phyloP scores from a whole-genome alignment of 2,113 vertebrate species.

The Oxyruncus cristatus region DNA sequence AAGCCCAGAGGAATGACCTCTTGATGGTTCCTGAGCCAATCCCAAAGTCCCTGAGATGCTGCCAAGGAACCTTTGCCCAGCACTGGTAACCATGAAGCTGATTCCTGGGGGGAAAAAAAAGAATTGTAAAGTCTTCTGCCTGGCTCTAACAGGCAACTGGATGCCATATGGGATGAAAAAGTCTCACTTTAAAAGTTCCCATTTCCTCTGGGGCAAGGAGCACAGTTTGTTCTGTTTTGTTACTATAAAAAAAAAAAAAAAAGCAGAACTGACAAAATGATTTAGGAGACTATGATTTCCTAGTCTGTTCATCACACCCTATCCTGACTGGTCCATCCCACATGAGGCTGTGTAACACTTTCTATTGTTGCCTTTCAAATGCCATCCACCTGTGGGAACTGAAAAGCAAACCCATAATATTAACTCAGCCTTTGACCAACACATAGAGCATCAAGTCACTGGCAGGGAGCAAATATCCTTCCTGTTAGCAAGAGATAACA shows the following conservation, averaged over 20 bases:
- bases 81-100: neutral
- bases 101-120: neutral
- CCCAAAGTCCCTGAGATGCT: neutral
- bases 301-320: neutral
- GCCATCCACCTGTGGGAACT: neutral
- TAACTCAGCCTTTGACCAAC: neutral
- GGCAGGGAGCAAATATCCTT: neutral
- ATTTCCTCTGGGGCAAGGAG: neutral
- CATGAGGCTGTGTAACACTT: neutral
- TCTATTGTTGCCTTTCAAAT: neutral
- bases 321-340: neutral
- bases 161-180: neutral
- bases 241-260: neutral
- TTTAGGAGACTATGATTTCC: neutral
- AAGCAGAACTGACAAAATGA: neutral
- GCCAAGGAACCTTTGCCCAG: neutral
- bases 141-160: neutral
- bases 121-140: neutral
- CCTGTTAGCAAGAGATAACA: conserved; percentile 10
- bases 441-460: neutral
- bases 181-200: neutral
- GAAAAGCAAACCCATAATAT: neutral
- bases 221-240: conserved; percentile 13
- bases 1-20: neutral
- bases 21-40: neutral